phyloP scores from a whole-genome alignment of 1,140 invertebrate genomes.

The Lepidotrigona ventralis region DNA sequence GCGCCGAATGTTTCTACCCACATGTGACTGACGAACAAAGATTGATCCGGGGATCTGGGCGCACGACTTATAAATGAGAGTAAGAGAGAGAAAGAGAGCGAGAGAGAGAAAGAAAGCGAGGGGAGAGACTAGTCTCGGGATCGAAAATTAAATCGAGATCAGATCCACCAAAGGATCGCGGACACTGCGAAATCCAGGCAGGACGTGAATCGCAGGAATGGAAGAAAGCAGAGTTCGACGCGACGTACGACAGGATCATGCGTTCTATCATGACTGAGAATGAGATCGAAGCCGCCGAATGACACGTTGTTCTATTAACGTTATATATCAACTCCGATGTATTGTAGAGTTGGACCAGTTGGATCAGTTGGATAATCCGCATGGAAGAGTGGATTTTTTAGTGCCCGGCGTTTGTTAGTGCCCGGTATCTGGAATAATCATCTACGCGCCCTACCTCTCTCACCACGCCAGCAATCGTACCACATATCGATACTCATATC shows the following conservation, averaged over 20 bases:
- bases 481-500: slow-evolving; percentile 71
- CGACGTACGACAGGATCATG: not conserved
- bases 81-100: not conserved
- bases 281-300: not conserved
- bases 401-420: not conserved
- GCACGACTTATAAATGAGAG: not conserved
- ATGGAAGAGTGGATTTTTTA: not conserved
- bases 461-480: slow-evolving; percentile 16
- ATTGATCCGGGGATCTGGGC: not conserved
- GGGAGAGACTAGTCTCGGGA: not conserved
- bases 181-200: no score
- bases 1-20: slow-evolving; percentile 10
- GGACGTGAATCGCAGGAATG: not conserved
- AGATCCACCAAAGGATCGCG: not conserved
- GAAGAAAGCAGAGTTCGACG: not conserved
- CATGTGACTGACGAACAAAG: not conserved
- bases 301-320: not conserved
- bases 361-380: not conserved
- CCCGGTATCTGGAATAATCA: not conserved
- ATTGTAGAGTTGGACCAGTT: not conserved
- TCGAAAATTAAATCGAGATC: not conserved
- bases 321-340: not conserved
- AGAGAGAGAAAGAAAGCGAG: not conserved
- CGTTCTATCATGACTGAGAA: not conserved
- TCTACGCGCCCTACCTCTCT: not conserved